Conservation (phyloP, 2,797 vertebrate genomes). For the Gallinago stenura region DNA sequence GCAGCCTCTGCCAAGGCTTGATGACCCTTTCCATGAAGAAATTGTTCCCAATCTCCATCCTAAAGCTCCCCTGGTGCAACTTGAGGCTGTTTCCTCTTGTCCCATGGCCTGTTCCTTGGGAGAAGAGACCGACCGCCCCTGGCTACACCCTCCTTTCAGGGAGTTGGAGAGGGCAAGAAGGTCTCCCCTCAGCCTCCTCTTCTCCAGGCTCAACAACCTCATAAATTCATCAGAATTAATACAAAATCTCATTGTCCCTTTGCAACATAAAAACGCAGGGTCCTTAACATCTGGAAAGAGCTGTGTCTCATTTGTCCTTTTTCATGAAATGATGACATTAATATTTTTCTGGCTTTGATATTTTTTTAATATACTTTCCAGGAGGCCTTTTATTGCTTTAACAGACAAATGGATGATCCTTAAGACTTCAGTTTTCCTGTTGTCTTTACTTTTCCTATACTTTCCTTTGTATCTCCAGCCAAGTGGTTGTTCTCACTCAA, state of each 20-base stretch:
- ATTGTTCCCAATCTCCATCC: no score
- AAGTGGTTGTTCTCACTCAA: neutral
- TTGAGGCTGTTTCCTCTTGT: no score
- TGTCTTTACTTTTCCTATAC: neutral
- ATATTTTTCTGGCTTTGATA: neutral
- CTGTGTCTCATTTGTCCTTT: neutral
- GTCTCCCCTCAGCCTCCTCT: no score
- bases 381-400: neutral
- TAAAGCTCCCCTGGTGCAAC: no score
- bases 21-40: neutral
- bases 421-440: neutral
- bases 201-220: no score
- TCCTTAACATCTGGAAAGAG: neutral
- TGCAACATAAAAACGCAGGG: neutral
- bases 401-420: neutral
- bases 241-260: neutral
- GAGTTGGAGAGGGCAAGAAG: no score
- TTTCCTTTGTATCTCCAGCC: neutral
- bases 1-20: neutral
- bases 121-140: no score
- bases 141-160: no score
- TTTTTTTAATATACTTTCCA: neutral
- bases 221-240: neutral
- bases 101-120: no score
- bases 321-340: neutral